A percentile compares a stretch with the other conserved stretches of the same genome.
Conservation (phyloP, 2,797 vertebrate genomes). For the Moxostoma hubbsi region DNA sequence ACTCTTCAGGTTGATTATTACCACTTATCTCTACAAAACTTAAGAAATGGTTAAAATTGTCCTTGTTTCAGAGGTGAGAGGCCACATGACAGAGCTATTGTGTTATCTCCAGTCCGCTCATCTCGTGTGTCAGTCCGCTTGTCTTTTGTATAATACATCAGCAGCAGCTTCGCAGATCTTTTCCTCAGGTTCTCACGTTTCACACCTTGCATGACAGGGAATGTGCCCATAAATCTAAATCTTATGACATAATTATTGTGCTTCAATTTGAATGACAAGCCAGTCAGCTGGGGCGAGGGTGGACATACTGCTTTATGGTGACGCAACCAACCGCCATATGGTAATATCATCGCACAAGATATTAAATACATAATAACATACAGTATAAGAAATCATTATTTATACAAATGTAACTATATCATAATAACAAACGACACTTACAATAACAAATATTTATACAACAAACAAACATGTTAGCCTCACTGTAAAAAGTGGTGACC, state of each 20-base stretch:
- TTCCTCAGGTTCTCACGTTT: slow-evolving; percentile 10
- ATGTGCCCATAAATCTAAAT: neutral
- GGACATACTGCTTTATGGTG: neutral
- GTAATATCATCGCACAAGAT: neutral
- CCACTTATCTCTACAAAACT: slow-evolving; percentile 35
- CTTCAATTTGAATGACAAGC: too few relatives aligned
- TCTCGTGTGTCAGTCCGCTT: neutral
- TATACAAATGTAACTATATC: too few relatives aligned
- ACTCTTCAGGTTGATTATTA: slow-evolving; percentile 28
- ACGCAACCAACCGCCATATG: neutral
- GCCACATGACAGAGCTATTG: neutral
- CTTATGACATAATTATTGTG: neutral
- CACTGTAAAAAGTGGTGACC: too few relatives aligned
- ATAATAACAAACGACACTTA: too few relatives aligned
- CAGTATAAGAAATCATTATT: too few relatives aligned
- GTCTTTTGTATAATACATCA: neutral
- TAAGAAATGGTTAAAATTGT: slow-evolving; percentile 2
- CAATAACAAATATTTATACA: too few relatives aligned
- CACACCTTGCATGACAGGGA: neutral
- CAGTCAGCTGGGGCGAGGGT: neutral
- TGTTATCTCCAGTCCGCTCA: neutral
- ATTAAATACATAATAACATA: neutral
- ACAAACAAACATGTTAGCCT: too few relatives aligned
- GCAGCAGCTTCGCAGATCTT: neutral
- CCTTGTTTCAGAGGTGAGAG: slow-evolving; percentile 15